Conservation (phyloP, 2,888 invertebrate species). For the Cerceris rybyensis region DNA sequence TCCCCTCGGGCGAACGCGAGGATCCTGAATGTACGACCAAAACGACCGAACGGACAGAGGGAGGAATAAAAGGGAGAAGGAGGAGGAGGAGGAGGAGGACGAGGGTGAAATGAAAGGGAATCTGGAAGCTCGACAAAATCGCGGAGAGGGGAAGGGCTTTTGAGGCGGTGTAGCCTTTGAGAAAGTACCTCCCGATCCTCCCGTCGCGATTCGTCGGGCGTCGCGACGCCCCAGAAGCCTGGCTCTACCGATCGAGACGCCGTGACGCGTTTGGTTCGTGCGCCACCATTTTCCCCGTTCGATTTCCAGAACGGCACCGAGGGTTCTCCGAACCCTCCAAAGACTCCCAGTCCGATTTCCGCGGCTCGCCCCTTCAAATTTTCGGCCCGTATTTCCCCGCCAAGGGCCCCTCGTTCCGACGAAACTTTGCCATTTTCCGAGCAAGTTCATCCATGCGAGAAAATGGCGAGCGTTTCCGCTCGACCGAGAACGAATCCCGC, state of each 20-base stretch:
- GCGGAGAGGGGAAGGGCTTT: conserved; percentile 8
- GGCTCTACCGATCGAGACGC: conserved; percentile 56
- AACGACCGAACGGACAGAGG: background rate
- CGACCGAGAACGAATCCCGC: no score
- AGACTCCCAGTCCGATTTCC: background rate
- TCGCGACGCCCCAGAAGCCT: no score
- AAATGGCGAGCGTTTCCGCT: no score
- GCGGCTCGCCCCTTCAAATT: background rate
- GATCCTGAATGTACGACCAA: conserved; percentile 41
- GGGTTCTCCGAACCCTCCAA: background rate
- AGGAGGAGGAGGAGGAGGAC: background rate
- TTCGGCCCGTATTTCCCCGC: background rate
- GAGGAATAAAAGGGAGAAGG: conserved; percentile 23
- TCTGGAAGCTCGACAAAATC: background rate
- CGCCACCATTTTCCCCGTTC: conserved; percentile 65
- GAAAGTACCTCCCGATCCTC: conserved; percentile 1
- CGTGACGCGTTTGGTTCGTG: conserved; percentile 70
- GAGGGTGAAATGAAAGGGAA: conserved; percentile 10
- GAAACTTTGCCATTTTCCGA: no score
- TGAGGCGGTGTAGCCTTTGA: conserved; percentile 36
- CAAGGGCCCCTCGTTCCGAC: background rate
- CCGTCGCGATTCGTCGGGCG: no score
- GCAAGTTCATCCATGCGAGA: no score
- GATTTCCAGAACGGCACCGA: conserved; percentile 2
- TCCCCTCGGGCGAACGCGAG: conserved; percentile 49